Conservation (phyloP, 2,888 invertebrate genomes). For the Coecobrya sp. region DNA sequence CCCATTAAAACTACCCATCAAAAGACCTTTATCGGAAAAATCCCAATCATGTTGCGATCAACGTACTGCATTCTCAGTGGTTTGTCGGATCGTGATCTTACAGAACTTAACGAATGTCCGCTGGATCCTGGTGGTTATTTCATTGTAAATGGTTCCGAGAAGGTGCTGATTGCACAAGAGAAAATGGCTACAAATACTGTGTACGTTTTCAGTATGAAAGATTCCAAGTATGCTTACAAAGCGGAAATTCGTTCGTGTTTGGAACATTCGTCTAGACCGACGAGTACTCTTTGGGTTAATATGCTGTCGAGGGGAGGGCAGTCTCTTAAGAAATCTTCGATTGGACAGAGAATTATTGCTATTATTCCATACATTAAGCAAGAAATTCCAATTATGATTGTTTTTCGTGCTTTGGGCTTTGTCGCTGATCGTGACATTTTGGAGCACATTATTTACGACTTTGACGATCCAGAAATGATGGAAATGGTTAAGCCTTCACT, state of each 20-base stretch:
- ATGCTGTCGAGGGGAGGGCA: slow-evolving; percentile 99
- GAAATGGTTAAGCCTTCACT: slow-evolving; percentile 99
- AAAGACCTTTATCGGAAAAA: slow-evolving; percentile 94
- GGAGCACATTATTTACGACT: slow-evolving; percentile 99
- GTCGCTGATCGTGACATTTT: slow-evolving; percentile 99
- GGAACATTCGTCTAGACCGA: slow-evolving; percentile 97
- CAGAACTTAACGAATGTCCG: slow-evolving; percentile 99
- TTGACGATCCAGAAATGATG: slow-evolving; percentile 99
- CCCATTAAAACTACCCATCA: slow-evolving; percentile 93
- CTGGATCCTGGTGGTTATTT: slow-evolving; percentile 99
- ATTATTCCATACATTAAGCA: slow-evolving; percentile 99
- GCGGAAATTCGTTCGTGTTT: slow-evolving; percentile 98
- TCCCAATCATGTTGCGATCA: slow-evolving; percentile 99
- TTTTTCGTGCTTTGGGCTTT: slow-evolving; percentile 99
- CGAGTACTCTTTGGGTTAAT: slow-evolving; percentile 99
- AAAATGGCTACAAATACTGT: slow-evolving; percentile 99
- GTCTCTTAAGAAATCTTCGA: slow-evolving; percentile 99
- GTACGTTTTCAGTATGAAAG: slow-evolving; percentile 99
- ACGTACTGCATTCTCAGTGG: slow-evolving; percentile 98
- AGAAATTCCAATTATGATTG: slow-evolving; percentile 99
- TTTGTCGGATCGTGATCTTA: slow-evolving; percentile 99
- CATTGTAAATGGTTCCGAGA: slow-evolving; percentile 99
- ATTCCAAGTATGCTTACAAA: slow-evolving; percentile 99
- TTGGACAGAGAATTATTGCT: slow-evolving; percentile 99
- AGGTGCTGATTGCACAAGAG: slow-evolving; percentile 99